These are phyloP conservation scores for Trididemnum clinides DNA, from an alignment of 23 tunicate species.

Conservation along the genomic window DNA sequence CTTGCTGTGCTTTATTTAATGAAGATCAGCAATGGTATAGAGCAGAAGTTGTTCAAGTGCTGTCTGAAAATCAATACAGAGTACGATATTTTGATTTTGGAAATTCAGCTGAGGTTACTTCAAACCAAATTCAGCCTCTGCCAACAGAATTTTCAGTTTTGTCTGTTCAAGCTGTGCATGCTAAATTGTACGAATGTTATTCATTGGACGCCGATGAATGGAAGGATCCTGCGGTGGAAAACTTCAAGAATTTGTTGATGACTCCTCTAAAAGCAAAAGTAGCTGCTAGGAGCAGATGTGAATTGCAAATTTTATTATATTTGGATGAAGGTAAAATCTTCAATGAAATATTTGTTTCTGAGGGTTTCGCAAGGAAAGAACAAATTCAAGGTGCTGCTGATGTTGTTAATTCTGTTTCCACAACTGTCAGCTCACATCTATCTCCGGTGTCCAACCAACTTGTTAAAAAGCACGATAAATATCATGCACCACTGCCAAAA, in stretches of 20 bases:
- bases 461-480: not conserved
- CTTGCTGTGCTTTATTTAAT: constrained; percentile 10
- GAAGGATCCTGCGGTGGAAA: not conserved
- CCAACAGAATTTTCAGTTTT: constrained; percentile 3
- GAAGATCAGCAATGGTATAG: constrained; percentile 47
- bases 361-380: not conserved
- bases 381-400: too few relatives aligned
- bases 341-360: not conserved
- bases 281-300: not conserved
- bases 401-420: not conserved
- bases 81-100: constrained; percentile 47
- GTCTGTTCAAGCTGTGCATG: constrained; percentile 24
- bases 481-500: not conserved
- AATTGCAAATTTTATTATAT: not conserved
- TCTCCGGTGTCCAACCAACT: not conserved
- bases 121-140: not conserved
- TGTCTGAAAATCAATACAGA: not conserved
- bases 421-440: not conserved
- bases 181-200: constrained; percentile 6
- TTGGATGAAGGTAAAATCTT: not conserved
- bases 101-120: constrained; percentile 4
- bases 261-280: constrained; percentile 4
- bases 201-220: constrained; percentile 8
- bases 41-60: constrained; percentile 2
- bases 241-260: not conserved